phyloP scores from a whole-genome alignment of 2,888 invertebrate species.

The Ormyrus labotus region DNA sequence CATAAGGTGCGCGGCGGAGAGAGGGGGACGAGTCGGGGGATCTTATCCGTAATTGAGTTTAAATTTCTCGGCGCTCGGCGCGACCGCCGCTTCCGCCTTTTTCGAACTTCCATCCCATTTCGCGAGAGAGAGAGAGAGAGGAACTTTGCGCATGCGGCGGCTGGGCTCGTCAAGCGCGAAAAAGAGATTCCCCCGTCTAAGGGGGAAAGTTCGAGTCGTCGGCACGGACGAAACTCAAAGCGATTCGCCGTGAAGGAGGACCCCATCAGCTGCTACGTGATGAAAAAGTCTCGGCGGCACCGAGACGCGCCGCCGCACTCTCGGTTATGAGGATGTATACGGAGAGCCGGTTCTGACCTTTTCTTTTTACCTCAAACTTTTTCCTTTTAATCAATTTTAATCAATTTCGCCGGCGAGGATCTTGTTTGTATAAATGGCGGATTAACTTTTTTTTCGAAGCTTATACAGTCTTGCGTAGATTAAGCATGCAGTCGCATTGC shows the following conservation, averaged over 20 bases:
- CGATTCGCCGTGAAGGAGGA: constrained; percentile 27
- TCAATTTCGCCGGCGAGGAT: constrained; percentile 11
- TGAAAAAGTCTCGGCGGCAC: constrained; percentile 41
- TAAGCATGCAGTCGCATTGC: no score
- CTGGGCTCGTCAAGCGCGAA: constrained; percentile 8
- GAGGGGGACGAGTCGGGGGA: constrained; percentile 7
- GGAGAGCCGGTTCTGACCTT: not conserved
- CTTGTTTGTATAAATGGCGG: no score
- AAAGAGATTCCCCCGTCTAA: constrained; percentile 27
- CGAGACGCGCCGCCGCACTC: constrained; percentile 20
- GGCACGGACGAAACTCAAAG: constrained; percentile 49
- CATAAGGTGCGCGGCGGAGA: not conserved
- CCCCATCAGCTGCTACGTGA: constrained; percentile 40
- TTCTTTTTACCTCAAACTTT: constrained; percentile 5
- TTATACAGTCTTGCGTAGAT: no score
- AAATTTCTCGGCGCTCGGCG: constrained; percentile 39
- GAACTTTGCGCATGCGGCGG: constrained; percentile 6
- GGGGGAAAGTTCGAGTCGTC: constrained; percentile 47
- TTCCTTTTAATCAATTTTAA: constrained; percentile 40
- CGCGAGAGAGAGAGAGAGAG: not conserved
- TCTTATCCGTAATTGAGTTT: constrained; percentile 57
- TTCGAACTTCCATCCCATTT: constrained; percentile 55
- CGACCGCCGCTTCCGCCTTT: constrained; percentile 46
- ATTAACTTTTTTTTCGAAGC: no score
- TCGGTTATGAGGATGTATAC: not conserved